Percentiles rank a stretch among this genome's conserved stretches.
phyloP scores from a whole-genome alignment of 2,888 invertebrate species.

The Idaea aversata region DNA sequence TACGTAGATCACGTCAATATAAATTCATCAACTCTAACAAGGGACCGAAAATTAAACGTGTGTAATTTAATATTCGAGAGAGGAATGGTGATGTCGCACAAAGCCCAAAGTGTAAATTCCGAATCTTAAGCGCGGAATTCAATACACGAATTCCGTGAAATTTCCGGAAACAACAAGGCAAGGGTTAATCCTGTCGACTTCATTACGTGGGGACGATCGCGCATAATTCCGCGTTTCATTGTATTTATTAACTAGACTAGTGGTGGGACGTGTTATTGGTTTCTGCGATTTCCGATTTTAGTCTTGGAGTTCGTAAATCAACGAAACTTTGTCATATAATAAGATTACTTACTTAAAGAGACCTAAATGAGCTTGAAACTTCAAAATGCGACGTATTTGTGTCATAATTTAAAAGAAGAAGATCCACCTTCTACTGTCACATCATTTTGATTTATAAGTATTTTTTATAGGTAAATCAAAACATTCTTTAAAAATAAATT shows the following conservation, averaged over 20 bases:
- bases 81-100: conserved; percentile 21
- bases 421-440: too few relatives aligned
- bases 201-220: conserved; percentile 39
- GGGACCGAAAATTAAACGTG: conserved; percentile 1
- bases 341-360: neutral
- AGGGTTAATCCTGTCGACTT: conserved; percentile 40
- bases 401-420: too few relatives aligned
- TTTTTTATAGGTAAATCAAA: too few relatives aligned
- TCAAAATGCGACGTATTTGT: too few relatives aligned
- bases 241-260: conserved; percentile 21
- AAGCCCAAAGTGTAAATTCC: conserved; percentile 40
- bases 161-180: conserved; percentile 31
- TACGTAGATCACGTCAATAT: neutral
- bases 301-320: neutral
- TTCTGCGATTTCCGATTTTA: neutral
- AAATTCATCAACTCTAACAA: neutral
- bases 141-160: conserved; percentile 40
- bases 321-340: neutral
- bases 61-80: conserved; percentile 4
- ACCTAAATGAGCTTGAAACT: too few relatives aligned
- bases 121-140: conserved; percentile 40
- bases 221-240: conserved; percentile 30
- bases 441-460: too few relatives aligned
- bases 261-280: conserved; percentile 4
- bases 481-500: too few relatives aligned